These are phyloP conservation scores for Podocnemis expansa DNA, from an alignment of 2,113 vertebrate genomes.

Conservation along the genomic window DNA sequence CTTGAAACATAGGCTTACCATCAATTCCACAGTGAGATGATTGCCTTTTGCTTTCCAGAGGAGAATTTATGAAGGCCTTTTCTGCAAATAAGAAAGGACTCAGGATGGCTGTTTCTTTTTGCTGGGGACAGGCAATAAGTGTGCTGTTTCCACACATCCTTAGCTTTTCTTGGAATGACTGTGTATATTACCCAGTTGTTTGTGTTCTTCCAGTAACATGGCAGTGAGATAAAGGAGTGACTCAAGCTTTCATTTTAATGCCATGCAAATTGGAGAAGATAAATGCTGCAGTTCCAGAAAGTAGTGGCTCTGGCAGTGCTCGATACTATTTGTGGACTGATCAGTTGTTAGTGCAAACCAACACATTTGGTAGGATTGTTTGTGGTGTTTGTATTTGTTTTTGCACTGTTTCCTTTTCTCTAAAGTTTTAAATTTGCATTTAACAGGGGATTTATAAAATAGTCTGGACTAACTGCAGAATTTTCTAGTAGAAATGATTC, in stretches of 20 bases:
- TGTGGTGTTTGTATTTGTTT: background rate
- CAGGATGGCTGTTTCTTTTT: conserved; percentile 17
- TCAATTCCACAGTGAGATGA: conserved; percentile 36
- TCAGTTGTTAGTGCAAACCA: background rate
- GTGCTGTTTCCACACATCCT: background rate
- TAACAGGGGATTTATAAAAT: background rate
- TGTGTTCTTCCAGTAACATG: background rate
- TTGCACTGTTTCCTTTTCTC: background rate
- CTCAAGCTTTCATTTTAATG: background rate
- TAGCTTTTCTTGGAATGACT: background rate
- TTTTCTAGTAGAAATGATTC: background rate
- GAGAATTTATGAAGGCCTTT: conserved; percentile 47
- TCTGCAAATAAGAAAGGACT: conserved; percentile 48
- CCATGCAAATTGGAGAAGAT: background rate
- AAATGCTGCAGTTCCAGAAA: conserved; percentile 4
- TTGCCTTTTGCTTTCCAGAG: conserved; percentile 59
- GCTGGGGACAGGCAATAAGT: background rate
- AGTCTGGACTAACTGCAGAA: background rate
- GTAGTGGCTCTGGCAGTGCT: background rate
- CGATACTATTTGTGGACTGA: background rate
- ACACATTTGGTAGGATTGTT: background rate
- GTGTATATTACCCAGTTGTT: background rate
- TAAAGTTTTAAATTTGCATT: background rate
- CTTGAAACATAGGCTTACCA: conserved; percentile 27
- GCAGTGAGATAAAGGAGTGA: background rate